Conservation (phyloP, 1,140 invertebrate genomes). For the Diprion similis region DNA sequence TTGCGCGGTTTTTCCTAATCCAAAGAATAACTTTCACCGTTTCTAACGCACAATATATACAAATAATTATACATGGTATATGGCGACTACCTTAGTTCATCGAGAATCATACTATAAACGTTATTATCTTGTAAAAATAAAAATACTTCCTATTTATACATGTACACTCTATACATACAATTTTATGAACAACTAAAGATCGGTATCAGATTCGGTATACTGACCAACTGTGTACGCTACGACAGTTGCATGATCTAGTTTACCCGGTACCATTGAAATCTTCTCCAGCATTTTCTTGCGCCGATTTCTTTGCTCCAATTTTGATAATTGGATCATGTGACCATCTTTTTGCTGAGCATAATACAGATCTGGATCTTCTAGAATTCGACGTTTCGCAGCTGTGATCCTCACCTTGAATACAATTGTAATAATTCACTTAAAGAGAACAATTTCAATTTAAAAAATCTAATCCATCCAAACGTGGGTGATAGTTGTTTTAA, state of each 20-base stretch:
- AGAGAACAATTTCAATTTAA: neutral
- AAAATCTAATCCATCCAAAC: too few species aligned
- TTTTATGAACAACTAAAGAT: conserved; percentile 22
- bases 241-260: conserved; percentile 90
- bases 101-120: neutral
- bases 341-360: conserved; percentile 64
- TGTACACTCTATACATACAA: neutral
- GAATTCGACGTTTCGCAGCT: conserved; percentile 77
- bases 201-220: conserved; percentile 28
- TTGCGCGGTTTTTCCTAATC: neutral
- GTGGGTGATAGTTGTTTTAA: neutral
- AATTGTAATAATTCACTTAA: conserved; percentile 3
- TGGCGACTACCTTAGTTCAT: neutral
- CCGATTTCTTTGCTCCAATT: conserved; percentile 70
- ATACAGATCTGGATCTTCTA: conserved; percentile 85
- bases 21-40: neutral
- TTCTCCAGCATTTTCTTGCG: conserved; percentile 76
- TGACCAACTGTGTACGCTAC: conserved; percentile 80
- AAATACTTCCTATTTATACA: neutral
- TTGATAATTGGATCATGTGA: conserved; percentile 63
- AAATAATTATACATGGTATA: neutral
- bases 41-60: neutral
- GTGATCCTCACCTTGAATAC: conserved; percentile 65
- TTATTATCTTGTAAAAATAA: neutral
- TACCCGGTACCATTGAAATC: conserved; percentile 83